These are phyloP conservation scores for Crambe crambe DNA, from an alignment of 37 sponge, comb jelly and placozoan genomes.

Conservation along the genomic window DNA sequence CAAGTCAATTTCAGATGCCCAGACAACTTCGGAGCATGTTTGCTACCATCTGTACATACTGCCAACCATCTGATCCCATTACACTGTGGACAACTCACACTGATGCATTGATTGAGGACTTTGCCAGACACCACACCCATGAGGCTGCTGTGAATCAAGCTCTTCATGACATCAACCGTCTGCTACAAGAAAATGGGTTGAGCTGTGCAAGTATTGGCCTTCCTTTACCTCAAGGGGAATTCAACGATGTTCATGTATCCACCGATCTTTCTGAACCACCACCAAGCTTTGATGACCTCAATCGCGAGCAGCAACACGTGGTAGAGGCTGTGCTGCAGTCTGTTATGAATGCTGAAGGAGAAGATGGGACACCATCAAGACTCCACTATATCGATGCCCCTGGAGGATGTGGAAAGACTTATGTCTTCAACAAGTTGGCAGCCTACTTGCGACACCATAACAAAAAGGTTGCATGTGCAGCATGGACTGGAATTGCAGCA, in stretches of 20 bases:
- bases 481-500: no score
- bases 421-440: no score
- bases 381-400: no score
- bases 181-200: not conserved
- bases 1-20: not conserved
- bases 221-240: not conserved
- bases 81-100: not conserved
- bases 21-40: not conserved
- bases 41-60: not conserved
- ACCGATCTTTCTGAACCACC: not conserved
- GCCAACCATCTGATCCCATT: not conserved
- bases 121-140: not conserved
- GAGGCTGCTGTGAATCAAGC: not conserved
- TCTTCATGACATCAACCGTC: not conserved
- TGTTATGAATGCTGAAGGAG: no score
- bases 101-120: conserved; percentile 2
- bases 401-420: no score
- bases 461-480: no score
- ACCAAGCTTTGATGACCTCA: no score
- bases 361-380: no score
- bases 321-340: no score
- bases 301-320: no score
- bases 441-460: no score
- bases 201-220: not conserved
- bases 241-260: not conserved